phyloP scores from a whole-genome alignment of 2,797 vertebrate genomes.

The Loris lydekkerianus region DNA sequence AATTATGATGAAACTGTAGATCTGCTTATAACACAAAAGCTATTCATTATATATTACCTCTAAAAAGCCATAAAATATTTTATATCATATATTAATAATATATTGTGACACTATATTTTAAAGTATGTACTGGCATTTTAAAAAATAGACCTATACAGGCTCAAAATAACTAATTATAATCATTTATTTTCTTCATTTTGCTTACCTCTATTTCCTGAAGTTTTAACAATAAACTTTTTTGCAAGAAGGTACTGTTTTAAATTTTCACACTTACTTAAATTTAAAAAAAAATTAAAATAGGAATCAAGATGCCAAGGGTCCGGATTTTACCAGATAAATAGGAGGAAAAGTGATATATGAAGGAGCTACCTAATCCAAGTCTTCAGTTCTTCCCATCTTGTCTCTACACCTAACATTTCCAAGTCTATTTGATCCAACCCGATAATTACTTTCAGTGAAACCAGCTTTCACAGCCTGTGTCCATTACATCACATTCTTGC shows the following conservation, averaged over 20 bases:
- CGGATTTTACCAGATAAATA: conserved; percentile 15
- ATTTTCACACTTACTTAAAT: neutral
- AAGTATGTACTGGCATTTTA: neutral
- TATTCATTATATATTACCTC: neutral
- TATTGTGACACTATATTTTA: neutral
- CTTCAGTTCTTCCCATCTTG: conserved; percentile 7
- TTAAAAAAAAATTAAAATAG: neutral
- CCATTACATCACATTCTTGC: conserved; percentile 68
- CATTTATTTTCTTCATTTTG: neutral
- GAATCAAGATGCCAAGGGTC: neutral
- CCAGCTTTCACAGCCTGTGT: conserved; percentile 1
- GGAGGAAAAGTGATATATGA: neutral
- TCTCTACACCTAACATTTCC: neutral
- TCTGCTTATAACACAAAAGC: neutral
- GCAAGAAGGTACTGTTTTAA: neutral
- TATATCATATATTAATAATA: neutral
- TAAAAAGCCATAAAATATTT: neutral
- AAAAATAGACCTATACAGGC: neutral
- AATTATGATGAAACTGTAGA: neutral
- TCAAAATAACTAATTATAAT: neutral
- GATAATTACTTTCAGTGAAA: conserved; percentile 64
- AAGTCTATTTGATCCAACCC: conserved; percentile 21
- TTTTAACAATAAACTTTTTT: neutral
- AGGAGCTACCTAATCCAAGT: neutral
- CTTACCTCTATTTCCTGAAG: neutral